Evolutionary conservation across 2,113 vertebrate species (phyloP).

Genomic region (Hemicordylus capensis): DNA sequence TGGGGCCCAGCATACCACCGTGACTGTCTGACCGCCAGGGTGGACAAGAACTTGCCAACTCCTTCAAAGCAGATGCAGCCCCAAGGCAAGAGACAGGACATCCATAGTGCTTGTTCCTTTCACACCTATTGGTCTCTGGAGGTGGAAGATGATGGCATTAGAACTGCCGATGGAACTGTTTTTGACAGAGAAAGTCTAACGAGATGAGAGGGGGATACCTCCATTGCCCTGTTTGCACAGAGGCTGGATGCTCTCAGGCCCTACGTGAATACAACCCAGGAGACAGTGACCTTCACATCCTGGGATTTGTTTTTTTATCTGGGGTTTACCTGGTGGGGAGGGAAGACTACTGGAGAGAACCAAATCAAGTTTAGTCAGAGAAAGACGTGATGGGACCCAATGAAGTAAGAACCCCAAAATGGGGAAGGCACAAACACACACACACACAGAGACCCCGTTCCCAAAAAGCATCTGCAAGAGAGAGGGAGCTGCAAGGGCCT

Average conservation of each 20-base stretch:
- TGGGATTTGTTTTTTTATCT: neutral
- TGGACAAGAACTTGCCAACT: neutral
- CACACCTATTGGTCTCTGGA: neutral
- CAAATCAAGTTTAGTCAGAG: neutral
- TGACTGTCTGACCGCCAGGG: too few species aligned
- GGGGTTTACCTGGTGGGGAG: neutral
- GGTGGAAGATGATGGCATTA: neutral
- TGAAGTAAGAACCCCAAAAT: neutral
- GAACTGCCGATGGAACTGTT: neutral
- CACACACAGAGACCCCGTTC: neutral
- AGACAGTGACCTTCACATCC: neutral
- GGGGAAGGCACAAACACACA: neutral
- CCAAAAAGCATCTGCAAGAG: neutral
- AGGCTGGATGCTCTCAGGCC: too few species aligned
- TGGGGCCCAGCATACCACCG: neutral
- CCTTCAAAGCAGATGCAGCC: neutral
- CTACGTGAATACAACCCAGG: neutral
- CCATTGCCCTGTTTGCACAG: neutral
- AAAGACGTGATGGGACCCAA: too few species aligned
- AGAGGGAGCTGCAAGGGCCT: too few species aligned
- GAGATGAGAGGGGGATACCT: too few species aligned
- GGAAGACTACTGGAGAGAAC: neutral
- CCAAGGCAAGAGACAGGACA: neutral
- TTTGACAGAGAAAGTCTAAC: neutral
- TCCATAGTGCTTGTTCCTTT: neutral